Base-by-base conservation (phyloP, 2,113 vertebrate species). In the Brachypteracias leptosomus region DNA sequence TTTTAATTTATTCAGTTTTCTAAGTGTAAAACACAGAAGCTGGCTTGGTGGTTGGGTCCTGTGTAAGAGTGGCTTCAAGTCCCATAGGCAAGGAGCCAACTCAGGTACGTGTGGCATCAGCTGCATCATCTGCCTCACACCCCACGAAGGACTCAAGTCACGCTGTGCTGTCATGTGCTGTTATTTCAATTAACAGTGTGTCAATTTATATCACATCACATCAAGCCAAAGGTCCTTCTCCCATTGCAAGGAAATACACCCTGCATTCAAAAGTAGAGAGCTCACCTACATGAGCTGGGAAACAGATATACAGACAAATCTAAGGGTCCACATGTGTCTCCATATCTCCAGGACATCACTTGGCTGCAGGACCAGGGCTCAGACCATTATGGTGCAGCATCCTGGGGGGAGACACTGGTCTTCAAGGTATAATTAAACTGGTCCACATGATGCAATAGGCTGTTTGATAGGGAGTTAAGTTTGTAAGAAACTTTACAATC, bases 321-420 rank as follows among this genome's bases (percentile, higher is more conserved):
- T 5, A 11, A 62, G 13, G 74, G 49, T 47, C 16, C 67, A 44
- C 16, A 58, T 1, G 4, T 11, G 28, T 51, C 54, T 49, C 62
- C 26, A 8, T 7, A 10, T 0, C 0, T 3, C 17, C 49, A 63
- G 81, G 63, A 46, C 33, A 80, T 7, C 7, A 1, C 11, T 14
- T 28, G 52, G 44, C 62, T 52, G 65, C 21, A 35, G 67, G 51
- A 44, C 4, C 28, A 61, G 46, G 5, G 35, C 16, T 28, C 29
- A 40, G 31, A 29, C 10, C 2, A 2, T 4, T 17, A 16, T 2
- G 5, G 12, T 52, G 31, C 11, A 61, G 13, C 2, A 1, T 6
- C 68, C n/a, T 9, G 6, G 18, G 12, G 16, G 6, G 46, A 89
- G 46, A 70, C 24, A 12, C 5, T 25, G 54, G 3, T 9, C 79